Evolutionary conservation across 2,888 invertebrate species (phyloP).

Genomic region (Lacanobia oleracea): DNA sequence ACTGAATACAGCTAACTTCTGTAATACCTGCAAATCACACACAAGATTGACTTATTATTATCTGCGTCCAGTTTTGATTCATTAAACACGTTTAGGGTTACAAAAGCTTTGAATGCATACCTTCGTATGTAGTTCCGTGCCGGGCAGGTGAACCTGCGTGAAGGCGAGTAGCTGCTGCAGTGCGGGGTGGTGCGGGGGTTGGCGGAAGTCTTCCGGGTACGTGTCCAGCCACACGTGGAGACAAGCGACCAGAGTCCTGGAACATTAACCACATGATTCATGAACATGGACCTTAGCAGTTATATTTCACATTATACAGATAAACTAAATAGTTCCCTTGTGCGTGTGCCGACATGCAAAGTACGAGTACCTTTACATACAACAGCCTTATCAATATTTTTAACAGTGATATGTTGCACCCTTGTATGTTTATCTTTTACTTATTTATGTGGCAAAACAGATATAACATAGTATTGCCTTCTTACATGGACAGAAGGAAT

Average conservation of each 20-base stretch:
- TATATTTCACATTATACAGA: not conserved
- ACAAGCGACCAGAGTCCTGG: conserved; percentile 96
- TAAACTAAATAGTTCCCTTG: no score
- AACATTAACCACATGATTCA: not conserved
- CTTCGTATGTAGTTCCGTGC: conserved; percentile 95
- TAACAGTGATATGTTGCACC: no score
- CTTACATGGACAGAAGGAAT: not conserved
- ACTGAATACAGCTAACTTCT: conserved; percentile 94
- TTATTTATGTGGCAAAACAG: not conserved
- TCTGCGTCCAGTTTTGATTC: not conserved
- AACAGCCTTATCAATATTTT: no score
- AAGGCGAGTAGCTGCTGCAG: conserved; percentile 96
- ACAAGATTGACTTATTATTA: not conserved
- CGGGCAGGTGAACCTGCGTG: conserved; percentile 95
- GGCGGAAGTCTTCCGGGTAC: conserved; percentile 98
- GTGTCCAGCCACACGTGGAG: conserved; percentile 99
- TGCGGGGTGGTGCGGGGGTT: conserved; percentile 94
- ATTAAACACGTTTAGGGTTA: not conserved
- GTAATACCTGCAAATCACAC: conserved; percentile 90
- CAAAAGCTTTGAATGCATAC: conserved; percentile 66
- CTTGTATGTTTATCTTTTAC: not conserved
- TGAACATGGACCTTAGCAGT: not conserved
- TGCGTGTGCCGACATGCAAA: no score
- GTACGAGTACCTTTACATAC: no score
- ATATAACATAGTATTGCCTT: no score